Evolutionary conservation across 92 coral and sea anemone genomes (phyloP).

Genomic region (Phenganax subtilis): DNA sequence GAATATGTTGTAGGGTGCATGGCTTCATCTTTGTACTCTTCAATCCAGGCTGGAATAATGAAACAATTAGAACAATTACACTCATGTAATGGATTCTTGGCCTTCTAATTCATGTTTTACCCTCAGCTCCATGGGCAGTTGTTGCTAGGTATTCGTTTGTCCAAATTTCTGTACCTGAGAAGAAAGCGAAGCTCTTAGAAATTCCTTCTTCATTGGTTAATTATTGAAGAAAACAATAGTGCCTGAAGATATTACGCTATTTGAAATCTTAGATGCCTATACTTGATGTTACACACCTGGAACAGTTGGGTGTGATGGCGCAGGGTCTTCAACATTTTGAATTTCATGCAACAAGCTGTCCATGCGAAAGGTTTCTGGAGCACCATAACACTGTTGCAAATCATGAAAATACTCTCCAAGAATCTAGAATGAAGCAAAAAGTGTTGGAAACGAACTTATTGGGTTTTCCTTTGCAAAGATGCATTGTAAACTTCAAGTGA

Average conservation of each 20-base stretch:
- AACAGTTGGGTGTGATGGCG: not conserved
- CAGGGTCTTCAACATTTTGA: conserved; percentile 72
- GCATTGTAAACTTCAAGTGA: too few relatives aligned
- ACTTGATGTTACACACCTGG: not conserved
- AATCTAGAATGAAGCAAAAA: conserved; percentile 45
- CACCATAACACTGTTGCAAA: conserved; percentile 49
- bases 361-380: conserved; percentile 94
- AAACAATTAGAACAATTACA: not conserved
- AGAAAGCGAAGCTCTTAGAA: not conserved
- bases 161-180: conserved; percentile 6
- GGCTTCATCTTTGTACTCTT: conserved; percentile 63
- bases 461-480: too few relatives aligned
- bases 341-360: conserved; percentile 79
- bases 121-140: conserved; percentile 12
- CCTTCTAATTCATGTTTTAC: not conserved
- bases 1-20: conserved; percentile 35
- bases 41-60: conserved; percentile 65
- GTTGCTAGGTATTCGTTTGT: conserved; percentile 19
- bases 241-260: not conserved
- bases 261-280: too few relatives aligned
- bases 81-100: not conserved
- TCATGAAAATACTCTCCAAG: conserved; percentile 74
- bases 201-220: not conserved
- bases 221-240: not conserved
- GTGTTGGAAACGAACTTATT: not conserved